A percentile compares a stretch with the other conserved stretches of the same genome.
Evolutionary conservation across 2,797 vertebrate genomes (phyloP).

Genomic region (Oceanodroma leucorhoa): DNA sequence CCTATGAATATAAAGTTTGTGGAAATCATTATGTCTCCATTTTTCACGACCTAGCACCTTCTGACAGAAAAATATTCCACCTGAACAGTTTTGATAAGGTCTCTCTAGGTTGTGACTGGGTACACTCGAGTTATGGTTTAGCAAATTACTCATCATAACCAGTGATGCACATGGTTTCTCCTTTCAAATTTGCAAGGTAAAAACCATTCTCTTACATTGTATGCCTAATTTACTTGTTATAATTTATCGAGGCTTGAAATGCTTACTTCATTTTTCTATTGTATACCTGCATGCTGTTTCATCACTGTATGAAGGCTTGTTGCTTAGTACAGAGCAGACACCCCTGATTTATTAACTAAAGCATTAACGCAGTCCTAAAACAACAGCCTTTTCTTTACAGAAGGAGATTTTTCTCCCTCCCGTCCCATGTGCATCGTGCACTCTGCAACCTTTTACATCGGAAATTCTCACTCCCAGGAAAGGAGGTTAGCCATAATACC

Average conservation of each 20-base stretch:
- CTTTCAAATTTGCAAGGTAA: not conserved
- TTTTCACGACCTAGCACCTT: not conserved
- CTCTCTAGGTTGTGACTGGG: not conserved
- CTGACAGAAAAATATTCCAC: not conserved
- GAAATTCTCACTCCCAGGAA: not conserved
- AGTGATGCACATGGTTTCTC: not conserved
- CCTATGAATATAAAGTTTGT: not conserved
- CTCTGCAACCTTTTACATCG: not conserved
- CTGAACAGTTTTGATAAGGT: not conserved
- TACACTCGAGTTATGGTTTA: not conserved
- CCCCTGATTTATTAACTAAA: not conserved
- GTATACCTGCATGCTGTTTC: not conserved
- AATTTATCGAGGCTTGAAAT: not conserved
- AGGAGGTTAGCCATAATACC: not conserved
- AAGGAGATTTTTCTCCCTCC: not conserved
- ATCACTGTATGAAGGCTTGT: not conserved
- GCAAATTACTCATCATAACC: not conserved
- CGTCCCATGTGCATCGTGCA: rapidly evolving
- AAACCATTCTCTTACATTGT: not conserved
- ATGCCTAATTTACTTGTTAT: not conserved
- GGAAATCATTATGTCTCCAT: not conserved
- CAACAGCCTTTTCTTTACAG: not conserved
- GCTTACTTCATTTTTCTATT: not conserved
- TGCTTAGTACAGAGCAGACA: not conserved
- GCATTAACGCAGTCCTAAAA: not conserved